A percentile compares a stretch with the other conserved stretches of the same genome.
phyloP scores from a whole-genome alignment of 2,113 vertebrate genomes.

The Willisornis vidua region DNA sequence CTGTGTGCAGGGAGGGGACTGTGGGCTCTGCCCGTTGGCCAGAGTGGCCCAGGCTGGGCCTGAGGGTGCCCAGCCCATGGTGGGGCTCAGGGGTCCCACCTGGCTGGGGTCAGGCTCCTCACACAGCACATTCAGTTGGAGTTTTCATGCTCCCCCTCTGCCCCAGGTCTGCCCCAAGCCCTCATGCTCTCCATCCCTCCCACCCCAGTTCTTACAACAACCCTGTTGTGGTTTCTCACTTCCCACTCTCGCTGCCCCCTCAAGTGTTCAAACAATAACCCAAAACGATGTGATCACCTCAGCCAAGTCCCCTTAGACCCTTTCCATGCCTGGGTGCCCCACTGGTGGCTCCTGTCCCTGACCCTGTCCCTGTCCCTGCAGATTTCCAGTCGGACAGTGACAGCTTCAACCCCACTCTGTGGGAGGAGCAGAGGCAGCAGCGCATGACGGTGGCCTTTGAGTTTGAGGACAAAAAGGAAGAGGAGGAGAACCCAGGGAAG shows the following conservation, averaged over 20 bases:
- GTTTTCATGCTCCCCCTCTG: not conserved
- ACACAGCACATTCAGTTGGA: fast-evolving
- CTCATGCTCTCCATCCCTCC: not conserved
- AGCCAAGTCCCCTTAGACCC: not conserved
- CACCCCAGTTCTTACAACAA: not conserved
- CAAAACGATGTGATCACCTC: fast-evolving
- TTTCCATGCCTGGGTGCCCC: not conserved
- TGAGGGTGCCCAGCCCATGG: not conserved
- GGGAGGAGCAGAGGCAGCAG: conserved; percentile 98
- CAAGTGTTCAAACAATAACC: fast-evolving
- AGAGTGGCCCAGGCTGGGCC: fast-evolving
- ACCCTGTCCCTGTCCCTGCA: conserved; percentile 54
- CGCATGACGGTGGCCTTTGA: conserved; percentile 99
- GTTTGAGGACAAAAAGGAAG: conserved; percentile 98
- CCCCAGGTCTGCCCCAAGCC: not conserved
- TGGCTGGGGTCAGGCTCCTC: not conserved
- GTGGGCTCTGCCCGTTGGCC: fast-evolving
- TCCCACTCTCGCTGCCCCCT: not conserved
- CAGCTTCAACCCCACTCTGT: conserved; percentile 97
- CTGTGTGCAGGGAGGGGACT: not conserved
- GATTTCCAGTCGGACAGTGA: conserved; percentile 99
- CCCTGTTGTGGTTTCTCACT: not conserved
- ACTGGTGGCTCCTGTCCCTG: not conserved
- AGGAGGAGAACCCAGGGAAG: conserved; percentile 94
- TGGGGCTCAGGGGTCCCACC: not conserved